A percentile compares a stretch with the other conserved stretches of the same genome.
phyloP scores from a whole-genome alignment of 1,140 invertebrate species.

The Stegodyphus mimosarum region DNA sequence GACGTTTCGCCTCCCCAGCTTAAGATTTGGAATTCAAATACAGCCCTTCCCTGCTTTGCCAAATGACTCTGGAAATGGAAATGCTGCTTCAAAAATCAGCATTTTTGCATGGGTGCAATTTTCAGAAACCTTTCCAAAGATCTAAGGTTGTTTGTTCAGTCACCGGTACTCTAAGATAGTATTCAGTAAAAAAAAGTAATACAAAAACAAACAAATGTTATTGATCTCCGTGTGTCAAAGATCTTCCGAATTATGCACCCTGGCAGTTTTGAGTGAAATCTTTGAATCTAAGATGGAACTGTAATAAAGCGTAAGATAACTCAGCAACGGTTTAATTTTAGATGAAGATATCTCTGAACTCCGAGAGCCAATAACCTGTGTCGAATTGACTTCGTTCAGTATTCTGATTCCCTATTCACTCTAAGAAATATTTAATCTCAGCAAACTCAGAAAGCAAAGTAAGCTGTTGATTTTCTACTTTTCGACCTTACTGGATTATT shows the following conservation, averaged over 20 bases:
- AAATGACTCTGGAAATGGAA: slow-evolving; percentile 57
- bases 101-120: slow-evolving; percentile 55
- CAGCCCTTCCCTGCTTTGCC: slow-evolving; percentile 20
- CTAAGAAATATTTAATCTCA: too few relatives aligned
- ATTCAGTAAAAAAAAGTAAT: slow-evolving; percentile 8
- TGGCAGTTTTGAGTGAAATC: slow-evolving; percentile 42
- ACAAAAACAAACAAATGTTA: slow-evolving; percentile 53
- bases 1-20: slow-evolving; percentile 40
- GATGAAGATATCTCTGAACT: too few relatives aligned
- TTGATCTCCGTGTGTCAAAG: slow-evolving; percentile 36
- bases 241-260: slow-evolving; percentile 39
- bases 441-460: too few relatives aligned
- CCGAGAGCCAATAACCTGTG: too few relatives aligned
- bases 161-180: too few relatives aligned
- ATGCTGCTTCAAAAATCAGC: slow-evolving; percentile 49
- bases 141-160: slow-evolving; percentile 34
- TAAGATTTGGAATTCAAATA: slow-evolving; percentile 59
- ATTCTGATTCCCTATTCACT: too few relatives aligned
- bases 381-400: too few relatives aligned
- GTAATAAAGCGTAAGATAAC: too few relatives aligned
- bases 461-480: too few relatives aligned
- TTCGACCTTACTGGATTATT: too few relatives aligned
- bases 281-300: slow-evolving; percentile 18
- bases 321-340: too few relatives aligned
- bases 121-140: slow-evolving; percentile 31